Evolutionary conservation across 1,140 invertebrate species (phyloP).

Genomic region (Oreohelix idahoensis): DNA sequence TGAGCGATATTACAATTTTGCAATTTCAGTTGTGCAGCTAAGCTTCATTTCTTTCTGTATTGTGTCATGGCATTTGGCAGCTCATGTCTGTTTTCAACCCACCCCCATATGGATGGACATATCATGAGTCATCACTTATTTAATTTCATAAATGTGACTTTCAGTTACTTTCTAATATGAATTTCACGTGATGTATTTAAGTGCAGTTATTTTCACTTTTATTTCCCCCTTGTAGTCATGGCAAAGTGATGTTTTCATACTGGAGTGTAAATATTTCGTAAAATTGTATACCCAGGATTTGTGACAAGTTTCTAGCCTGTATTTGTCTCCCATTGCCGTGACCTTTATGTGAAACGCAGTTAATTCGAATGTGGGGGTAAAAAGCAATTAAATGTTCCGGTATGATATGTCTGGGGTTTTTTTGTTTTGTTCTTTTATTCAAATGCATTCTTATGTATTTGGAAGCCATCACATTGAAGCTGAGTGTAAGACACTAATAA

Average conservation of each 20-base stretch:
- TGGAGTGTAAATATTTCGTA: not conserved
- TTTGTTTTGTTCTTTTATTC: not conserved
- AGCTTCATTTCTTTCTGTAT: not conserved
- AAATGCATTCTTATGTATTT: too few relatives aligned
- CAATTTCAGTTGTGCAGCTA: not conserved
- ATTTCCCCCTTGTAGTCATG: not conserved
- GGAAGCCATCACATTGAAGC: too few relatives aligned
- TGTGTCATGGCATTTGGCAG: not conserved
- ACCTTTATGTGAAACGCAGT: not conserved
- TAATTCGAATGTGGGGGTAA: not conserved
- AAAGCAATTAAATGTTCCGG: constrained; percentile 1
- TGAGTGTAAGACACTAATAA: too few relatives aligned
- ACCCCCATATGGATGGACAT: not conserved
- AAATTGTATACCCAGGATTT: not conserved
- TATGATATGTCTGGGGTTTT: not conserved
- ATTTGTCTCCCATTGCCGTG: not conserved
- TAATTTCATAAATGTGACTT: not conserved
- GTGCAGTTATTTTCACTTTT: not conserved
- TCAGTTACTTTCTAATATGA: not conserved
- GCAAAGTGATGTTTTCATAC: not conserved
- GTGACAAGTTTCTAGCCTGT: not conserved
- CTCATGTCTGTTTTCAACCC: not conserved
- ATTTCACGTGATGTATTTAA: not conserved
- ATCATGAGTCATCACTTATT: not conserved
- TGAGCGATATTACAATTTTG: not conserved